Percentiles rank a stretch among this genome's conserved stretches.
phyloP scores from a whole-genome alignment of 2,888 invertebrate genomes.

The Pyrrhosoma nymphula region DNA sequence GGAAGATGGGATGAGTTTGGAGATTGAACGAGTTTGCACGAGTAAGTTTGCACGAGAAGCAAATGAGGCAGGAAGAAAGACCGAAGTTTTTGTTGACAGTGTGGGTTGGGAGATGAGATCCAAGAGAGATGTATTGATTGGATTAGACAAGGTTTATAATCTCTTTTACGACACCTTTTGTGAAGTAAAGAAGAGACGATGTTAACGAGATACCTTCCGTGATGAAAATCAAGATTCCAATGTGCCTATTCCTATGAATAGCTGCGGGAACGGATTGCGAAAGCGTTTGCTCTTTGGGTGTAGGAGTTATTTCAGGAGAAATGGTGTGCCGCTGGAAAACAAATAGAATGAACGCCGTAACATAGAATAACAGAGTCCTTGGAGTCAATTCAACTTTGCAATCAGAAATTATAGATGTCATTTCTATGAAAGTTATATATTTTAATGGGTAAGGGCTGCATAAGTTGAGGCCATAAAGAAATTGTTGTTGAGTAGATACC shows the following conservation, averaged over 20 bases:
- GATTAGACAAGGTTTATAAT: conserved; percentile 37
- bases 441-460: too few relatives aligned
- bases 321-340: neutral
- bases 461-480: too few relatives aligned
- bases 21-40: neutral
- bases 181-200: neutral
- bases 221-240: conserved; percentile 17
- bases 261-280: neutral
- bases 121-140: conserved; percentile 9
- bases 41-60: neutral
- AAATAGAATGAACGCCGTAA: neutral
- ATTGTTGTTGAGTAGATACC: too few relatives aligned
- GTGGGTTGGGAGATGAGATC: neutral
- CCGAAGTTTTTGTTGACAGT: conserved; percentile 9
- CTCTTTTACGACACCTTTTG: conserved; percentile 3
- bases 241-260: neutral
- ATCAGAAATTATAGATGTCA: neutral
- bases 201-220: neutral
- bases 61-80: neutral
- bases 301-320: neutral
- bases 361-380: neutral
- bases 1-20: neutral
- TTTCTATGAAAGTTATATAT: too few relatives aligned
- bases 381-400: neutral
- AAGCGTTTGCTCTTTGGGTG: neutral